These are phyloP conservation scores for Corythornis vintsioides DNA, from an alignment of 2,113 vertebrate species.

Conservation along the genomic window DNA sequence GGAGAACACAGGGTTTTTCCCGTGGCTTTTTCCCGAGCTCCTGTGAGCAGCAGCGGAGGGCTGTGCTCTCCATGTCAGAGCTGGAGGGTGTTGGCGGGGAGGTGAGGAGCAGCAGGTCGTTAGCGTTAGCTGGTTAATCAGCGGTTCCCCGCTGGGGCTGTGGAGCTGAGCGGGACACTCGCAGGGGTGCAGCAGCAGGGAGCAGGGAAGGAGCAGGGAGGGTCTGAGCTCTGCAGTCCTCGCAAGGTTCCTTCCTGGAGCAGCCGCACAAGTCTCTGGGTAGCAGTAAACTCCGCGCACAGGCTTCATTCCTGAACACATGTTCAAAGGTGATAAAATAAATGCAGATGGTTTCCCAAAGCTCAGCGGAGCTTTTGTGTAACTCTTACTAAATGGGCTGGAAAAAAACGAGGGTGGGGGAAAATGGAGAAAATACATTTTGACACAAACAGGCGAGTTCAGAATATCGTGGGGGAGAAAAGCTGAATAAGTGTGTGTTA, in stretches of 20 bases:
- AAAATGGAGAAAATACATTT: constrained; percentile 13
- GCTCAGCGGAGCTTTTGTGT: constrained; percentile 56
- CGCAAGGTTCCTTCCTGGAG: constrained; percentile 57
- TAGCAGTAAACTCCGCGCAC: constrained; percentile 57
- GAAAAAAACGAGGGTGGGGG: constrained; percentile 4
- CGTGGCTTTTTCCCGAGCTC: neutral
- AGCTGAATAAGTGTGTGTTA: constrained; percentile 34
- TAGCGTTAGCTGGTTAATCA: too few relatives aligned
- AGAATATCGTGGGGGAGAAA: constrained; percentile 18
- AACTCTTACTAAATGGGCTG: constrained; percentile 43
- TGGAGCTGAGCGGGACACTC: too few relatives aligned
- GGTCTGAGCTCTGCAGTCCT: constrained; percentile 34
- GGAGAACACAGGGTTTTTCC: neutral
- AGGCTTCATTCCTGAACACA: constrained; percentile 68
- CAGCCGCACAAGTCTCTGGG: constrained; percentile 63
- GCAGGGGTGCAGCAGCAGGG: too few relatives aligned
- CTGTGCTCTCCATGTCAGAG: too few relatives aligned
- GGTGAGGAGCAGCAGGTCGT: too few relatives aligned
- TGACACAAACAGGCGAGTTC: constrained; percentile 10
- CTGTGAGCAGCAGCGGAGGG: too few relatives aligned
- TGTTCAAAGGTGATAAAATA: constrained; percentile 75
- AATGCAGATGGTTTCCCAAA: constrained; percentile 71
- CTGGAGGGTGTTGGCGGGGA: too few relatives aligned
- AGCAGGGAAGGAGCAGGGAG: neutral
- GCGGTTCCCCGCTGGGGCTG: too few relatives aligned